Evolutionary conservation across 2,113 vertebrate species (phyloP), one percentile per base, ranked within the genome.

Genomic region (Galeopterus variegatus): DNA sequence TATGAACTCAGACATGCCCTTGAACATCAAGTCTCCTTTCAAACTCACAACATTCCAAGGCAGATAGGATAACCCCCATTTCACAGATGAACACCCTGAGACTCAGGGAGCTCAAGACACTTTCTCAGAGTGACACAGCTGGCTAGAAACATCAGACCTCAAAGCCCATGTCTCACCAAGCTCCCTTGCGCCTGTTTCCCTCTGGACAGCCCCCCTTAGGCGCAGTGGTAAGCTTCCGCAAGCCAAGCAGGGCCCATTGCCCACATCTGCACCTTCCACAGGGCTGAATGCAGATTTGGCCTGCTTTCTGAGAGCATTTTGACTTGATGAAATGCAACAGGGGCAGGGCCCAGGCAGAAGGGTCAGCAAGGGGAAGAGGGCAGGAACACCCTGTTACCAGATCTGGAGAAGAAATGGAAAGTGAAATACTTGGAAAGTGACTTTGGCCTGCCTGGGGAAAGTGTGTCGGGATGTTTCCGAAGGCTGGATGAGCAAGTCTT

Each of bases 351-450:
- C 81, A 18, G 77, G 93, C 93, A 70, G 82, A 94, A 96, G 95
- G 96, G 97, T 96, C 97, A 94, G 72, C 8, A 73, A 76, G 86
- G 93, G 79, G 94, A 76, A 93, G 95, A 94, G 97, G 96, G 93
- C 93, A 97, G 95, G 94, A 96, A 97, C 97, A 97, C 95, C 82
- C 95, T 96, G 97, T 95, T 86, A 97, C 88, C 96, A 97, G 97
- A 98, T 97, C 94, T 94, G 95, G 89, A 93, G 88, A 87, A 96
- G 97, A 73, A 93, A 77, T 96, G 96, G 97, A 97, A 97, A 98
- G 96, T 89, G 93, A 92, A 96, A 98, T 92, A 88, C 94, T 97
- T 98, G 97, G 97, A 96, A 93, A 95, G 92, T 89, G 77, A 97
- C 94, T 87, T 33, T 28, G 14, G 95, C 93, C 31, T 87, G 94